Base-by-base conservation (phyloP, 2,888 invertebrate species). In the Euplagia quadripunctaria region DNA sequence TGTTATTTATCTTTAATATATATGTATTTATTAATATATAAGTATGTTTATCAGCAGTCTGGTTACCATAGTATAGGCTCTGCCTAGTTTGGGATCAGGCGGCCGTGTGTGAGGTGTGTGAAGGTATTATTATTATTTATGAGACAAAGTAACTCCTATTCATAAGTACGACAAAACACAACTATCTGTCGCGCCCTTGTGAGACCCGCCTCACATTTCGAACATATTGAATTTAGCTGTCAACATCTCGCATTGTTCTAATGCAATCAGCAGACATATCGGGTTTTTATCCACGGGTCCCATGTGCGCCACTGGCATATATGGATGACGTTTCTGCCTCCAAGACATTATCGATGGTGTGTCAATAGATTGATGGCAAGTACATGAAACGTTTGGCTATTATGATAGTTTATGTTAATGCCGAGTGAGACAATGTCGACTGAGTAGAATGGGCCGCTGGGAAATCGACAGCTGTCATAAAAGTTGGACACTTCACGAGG, bases 381-480 rank as follows among this genome's bases (percentile, higher is more conserved):
- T 58, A 67, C 58, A 71, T 42, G 20, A 46, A n/a, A 51, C 74
- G 72, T 64, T 55, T 20, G 68, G 20, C 71, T 71, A 68, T 71
- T 68, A 74, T 63, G 51, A 68, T 74, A 71, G 74, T 71, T 73
- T 71, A 71, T 71, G 71, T 68, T 68, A 74, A 74, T 74, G 71
- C 58, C 75, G 81, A 75, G 82, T 72, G 77, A 75, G 63, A 69
- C 77, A 58, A 75, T 69, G 64, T 68, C 70, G 73, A n/a, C 43
- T 16, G 68, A 6, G 68, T 14, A 20, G 6, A 61, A 31, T 31
- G 65, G 31, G 46, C 73, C 82, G 74, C 82, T 72, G 75, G 87
- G 86, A 86, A 84, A 86, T 86, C 83, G 88, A 87, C 87, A 86
- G 86, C 79, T 84, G 82, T 84, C 83, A 78, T 75, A 72, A 79